Evolutionary conservation across 2,888 invertebrate genomes (phyloP).

Genomic region (Euclidia mi): DNA sequence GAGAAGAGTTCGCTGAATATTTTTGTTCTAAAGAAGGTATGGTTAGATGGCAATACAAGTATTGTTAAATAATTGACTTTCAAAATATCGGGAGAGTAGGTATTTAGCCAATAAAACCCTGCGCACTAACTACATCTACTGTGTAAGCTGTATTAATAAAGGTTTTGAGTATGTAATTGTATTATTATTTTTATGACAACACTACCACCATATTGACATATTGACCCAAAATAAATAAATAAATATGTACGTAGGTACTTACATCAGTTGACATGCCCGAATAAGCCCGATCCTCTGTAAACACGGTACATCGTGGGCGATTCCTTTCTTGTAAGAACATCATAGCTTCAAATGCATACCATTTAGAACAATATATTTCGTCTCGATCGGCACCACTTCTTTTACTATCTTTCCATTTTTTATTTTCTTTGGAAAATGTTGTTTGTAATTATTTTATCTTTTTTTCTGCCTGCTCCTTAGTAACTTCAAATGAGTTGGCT

Average conservation of each 20-base stretch:
- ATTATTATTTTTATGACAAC: slow-evolving; percentile 28
- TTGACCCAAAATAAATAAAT: slow-evolving; percentile 16
- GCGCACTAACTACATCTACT: slow-evolving; percentile 26
- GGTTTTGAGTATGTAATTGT: slow-evolving; percentile 30
- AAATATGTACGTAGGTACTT: slow-evolving; percentile 19
- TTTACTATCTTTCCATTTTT: slow-evolving; percentile 43
- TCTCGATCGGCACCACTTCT: slow-evolving; percentile 43
- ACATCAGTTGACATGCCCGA: slow-evolving; percentile 39
- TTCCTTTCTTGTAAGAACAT: slow-evolving; percentile 49
- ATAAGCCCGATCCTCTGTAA: slow-evolving; percentile 44
- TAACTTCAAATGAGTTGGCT: slow-evolving; percentile 47
- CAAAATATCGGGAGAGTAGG: slow-evolving; percentile 19
- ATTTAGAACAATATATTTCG: slow-evolving; percentile 46
- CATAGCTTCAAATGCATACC: slow-evolving; percentile 43
- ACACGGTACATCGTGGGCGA: slow-evolving; percentile 48
- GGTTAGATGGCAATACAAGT: slow-evolving; percentile 46
- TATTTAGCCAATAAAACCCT: slow-evolving; percentile 23
- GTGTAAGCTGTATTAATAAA: slow-evolving; percentile 40
- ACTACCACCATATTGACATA: slow-evolving; percentile 17
- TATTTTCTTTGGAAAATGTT: slow-evolving; percentile 48
- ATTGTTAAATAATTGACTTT: slow-evolving; percentile 31
- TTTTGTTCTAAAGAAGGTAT: slow-evolving; percentile 48
- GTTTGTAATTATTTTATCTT: slow-evolving; percentile 48
- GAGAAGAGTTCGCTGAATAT: slow-evolving; percentile 47
- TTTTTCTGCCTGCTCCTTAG: slow-evolving; percentile 46